Percentiles rank a stretch among this genome's conserved stretches.
Evolutionary conservation across 1,140 invertebrate species (phyloP).

Genomic region (Halictus rubicundus): DNA sequence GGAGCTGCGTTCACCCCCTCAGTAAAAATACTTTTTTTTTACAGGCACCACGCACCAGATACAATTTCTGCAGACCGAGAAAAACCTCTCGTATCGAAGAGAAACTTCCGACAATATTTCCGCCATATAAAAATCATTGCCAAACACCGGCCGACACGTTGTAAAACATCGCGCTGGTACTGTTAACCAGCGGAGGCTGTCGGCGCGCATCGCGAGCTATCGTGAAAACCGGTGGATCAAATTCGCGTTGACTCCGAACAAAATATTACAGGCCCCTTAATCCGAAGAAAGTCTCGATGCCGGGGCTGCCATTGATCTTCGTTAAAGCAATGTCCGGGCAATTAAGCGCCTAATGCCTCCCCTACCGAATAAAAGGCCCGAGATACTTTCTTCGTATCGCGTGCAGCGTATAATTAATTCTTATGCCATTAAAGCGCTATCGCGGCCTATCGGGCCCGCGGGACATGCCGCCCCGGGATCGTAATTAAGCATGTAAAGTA

Average conservation of each 20-base stretch:
- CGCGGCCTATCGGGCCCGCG: slow-evolving; percentile 17
- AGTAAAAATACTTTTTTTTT: too few relatives aligned
- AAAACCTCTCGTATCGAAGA: too few relatives aligned
- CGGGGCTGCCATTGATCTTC: slow-evolving; percentile 32
- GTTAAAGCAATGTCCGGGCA: slow-evolving; percentile 43
- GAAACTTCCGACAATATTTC: too few relatives aligned
- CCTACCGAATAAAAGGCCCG: slow-evolving; percentile 25
- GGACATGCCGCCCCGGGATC: slow-evolving; percentile 9
- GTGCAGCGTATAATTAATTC: slow-evolving; percentile 51
- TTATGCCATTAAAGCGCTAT: slow-evolving; percentile 50
- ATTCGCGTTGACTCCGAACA: neutral
- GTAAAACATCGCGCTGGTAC: too few relatives aligned
- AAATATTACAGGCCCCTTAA: slow-evolving; percentile 18
- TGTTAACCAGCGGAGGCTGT: neutral
- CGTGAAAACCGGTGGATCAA: neutral
- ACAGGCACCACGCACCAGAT: too few relatives aligned
- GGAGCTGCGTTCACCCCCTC: too few relatives aligned
- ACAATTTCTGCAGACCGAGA: too few relatives aligned
- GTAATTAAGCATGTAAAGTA: slow-evolving; percentile 52
- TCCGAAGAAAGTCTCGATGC: neutral
- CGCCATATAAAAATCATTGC: too few relatives aligned
- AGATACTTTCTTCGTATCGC: slow-evolving; percentile 47
- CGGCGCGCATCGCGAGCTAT: neutral
- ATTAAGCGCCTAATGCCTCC: slow-evolving; percentile 44
- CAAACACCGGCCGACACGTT: too few relatives aligned